phyloP scores from a whole-genome alignment of 1,140 invertebrate species.

The Linepithema humile region DNA sequence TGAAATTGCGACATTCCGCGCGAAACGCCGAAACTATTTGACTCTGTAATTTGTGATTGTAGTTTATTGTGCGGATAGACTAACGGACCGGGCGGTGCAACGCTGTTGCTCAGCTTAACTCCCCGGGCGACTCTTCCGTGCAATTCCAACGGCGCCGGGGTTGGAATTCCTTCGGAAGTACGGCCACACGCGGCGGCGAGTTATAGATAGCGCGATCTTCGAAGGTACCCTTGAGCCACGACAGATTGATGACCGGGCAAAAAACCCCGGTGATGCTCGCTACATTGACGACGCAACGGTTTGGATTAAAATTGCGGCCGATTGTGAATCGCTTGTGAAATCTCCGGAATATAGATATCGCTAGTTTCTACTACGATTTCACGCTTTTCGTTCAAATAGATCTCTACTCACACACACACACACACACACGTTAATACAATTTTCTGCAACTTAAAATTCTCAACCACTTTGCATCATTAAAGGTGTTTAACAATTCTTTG shows the following conservation, averaged over 20 bases:
- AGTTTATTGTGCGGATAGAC: constrained; percentile 84
- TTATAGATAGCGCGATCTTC: constrained; percentile 68
- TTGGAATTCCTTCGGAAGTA: constrained; percentile 68
- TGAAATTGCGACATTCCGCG: constrained; percentile 85
- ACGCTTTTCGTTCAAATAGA: neutral
- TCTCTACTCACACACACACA: no score
- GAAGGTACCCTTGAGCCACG: constrained; percentile 52
- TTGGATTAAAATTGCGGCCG: constrained; percentile 16
- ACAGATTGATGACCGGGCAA: constrained; percentile 49
- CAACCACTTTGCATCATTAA: neutral
- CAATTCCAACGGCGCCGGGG: constrained; percentile 65
- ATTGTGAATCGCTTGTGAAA: neutral
- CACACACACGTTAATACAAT: neutral
- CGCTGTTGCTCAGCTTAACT: constrained; percentile 69
- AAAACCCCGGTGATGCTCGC: constrained; percentile 14
- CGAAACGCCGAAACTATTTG: constrained; percentile 84
- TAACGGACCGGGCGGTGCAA: constrained; percentile 72
- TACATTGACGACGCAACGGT: constrained; percentile 31
- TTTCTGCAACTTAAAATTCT: neutral
- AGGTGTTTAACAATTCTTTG: no score
- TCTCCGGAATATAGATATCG: neutral
- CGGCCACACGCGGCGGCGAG: constrained; percentile 55
- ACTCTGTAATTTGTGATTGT: constrained; percentile 85
- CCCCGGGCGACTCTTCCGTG: constrained; percentile 68
- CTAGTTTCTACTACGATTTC: neutral